Percentiles rank a stretch among this genome's conserved stretches.
Evolutionary conservation across 2,888 invertebrate genomes (phyloP).

Genomic region (Xestobium rufovillosum): DNA sequence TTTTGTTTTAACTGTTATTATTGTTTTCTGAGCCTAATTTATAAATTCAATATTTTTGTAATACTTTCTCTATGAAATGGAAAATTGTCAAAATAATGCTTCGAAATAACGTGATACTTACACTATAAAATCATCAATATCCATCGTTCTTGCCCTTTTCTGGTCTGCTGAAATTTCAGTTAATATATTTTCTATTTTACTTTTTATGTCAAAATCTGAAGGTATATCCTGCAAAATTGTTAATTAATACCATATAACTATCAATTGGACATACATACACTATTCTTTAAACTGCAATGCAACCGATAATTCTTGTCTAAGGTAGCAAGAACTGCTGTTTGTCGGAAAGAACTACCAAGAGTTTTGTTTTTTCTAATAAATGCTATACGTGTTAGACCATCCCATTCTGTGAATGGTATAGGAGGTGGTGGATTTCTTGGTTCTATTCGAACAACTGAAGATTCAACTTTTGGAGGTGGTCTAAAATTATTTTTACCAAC

Average conservation of each 20-base stretch:
- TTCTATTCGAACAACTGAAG: slow-evolving; percentile 94
- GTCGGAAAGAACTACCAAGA: slow-evolving; percentile 81
- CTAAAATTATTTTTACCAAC: slow-evolving; percentile 97
- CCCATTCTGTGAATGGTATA: slow-evolving; percentile 97
- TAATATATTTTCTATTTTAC: slow-evolving; percentile 69
- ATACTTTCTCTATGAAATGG: neutral
- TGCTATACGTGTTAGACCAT: slow-evolving; percentile 89
- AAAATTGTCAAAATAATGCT: slow-evolving; percentile 8
- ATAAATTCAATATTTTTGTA: too few species aligned
- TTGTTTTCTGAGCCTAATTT: too few species aligned
- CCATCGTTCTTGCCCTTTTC: slow-evolving; percentile 87
- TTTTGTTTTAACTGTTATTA: too few species aligned
- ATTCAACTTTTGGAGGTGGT: slow-evolving; percentile 99
- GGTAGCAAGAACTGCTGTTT: slow-evolving; percentile 70
- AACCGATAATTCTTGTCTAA: slow-evolving; percentile 87
- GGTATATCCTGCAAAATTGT: slow-evolving; percentile 61
- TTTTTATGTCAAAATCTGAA: slow-evolving; percentile 74
- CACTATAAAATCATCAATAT: slow-evolving; percentile 91
- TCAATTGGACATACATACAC: slow-evolving; percentile 41
- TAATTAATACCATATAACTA: slow-evolving; percentile 15
- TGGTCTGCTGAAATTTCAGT: slow-evolving; percentile 59
- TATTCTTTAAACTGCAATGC: slow-evolving; percentile 81
- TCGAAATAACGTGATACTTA: slow-evolving; percentile 39
- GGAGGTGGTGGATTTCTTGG: slow-evolving; percentile 96
- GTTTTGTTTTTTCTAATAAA: slow-evolving; percentile 98